Evolutionary conservation across 1,140 invertebrate species (phyloP).

Genomic region (Bombus confusus): DNA sequence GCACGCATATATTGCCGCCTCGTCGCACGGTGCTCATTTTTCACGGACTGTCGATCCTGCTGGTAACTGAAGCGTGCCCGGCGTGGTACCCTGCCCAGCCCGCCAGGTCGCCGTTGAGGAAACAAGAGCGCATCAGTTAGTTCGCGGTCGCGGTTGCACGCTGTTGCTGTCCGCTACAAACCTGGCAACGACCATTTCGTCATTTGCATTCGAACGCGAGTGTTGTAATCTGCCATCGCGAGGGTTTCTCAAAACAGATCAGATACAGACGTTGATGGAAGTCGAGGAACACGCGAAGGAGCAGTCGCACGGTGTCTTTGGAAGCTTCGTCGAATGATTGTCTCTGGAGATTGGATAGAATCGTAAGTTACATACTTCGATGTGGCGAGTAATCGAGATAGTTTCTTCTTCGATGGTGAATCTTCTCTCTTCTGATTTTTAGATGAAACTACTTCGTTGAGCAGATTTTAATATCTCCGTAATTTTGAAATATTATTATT

Average conservation of each 20-base stretch:
- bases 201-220: not conserved
- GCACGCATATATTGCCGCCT: conserved; percentile 75
- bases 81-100: conserved; percentile 68
- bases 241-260: not conserved
- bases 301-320: no score
- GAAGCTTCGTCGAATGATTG: not conserved
- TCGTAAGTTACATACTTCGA: not conserved
- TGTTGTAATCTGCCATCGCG: not conserved
- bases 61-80: conserved; percentile 80
- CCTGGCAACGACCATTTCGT: conserved; percentile 34
- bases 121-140: conserved; percentile 80
- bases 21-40: conserved; percentile 75
- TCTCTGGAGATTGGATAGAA: not conserved
- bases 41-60: conserved; percentile 80
- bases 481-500: not conserved
- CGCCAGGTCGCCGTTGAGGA: conserved; percentile 71
- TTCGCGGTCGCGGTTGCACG: conserved; percentile 77
- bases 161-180: conserved; percentile 71
- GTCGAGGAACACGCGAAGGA: not conserved
- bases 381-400: not conserved
- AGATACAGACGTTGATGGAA: not conserved
- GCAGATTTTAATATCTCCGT: not conserved
- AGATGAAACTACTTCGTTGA: not conserved
- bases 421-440: not conserved
- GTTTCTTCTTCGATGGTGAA: not conserved